Evolutionary conservation across 2,797 vertebrate genomes (phyloP), one percentile per base, ranked within the genome.

Genomic region (Denticeps clupeoides): DNA sequence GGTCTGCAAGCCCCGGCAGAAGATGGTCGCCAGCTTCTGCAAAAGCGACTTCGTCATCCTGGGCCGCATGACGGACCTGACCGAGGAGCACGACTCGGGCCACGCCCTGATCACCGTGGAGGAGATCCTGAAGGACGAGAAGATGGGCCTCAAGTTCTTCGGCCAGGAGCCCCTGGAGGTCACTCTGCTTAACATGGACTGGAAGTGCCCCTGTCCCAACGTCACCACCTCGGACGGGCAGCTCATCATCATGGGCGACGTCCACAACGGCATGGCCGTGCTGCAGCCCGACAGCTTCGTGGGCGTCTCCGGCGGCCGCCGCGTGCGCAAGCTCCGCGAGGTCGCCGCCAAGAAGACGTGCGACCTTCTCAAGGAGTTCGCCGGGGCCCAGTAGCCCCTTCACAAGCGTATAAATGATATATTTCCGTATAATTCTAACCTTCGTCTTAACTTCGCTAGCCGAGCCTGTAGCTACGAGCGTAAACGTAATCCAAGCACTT

Each of bases 141-240:
- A 97, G 75, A 99, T 99, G 94, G 94, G 94, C 26, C 86, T 99
- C 57, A 87, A 85, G 66, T 97, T 97, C 77, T 82, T 99, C 47
- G 91, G 91, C 37, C 88, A 79, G 55, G 91, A 97, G 55, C 89
- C 93, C 0, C 55, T 99, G 52, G 94, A 99, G 73, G 87, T 99
- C 65, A 96, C 93, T 0, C 83, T 99, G 21, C 74, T 93, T 25
- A 94, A 92, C 52, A 83, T 96, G 79, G 92, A 99, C 81, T 94
- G 92, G 91, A 85, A 81, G 70, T 99, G 94, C 65, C 94, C 94
- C 0, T 99, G 94, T 57, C 93, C 93, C 59, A 97, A 97, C 2
- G 79, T 97, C 71, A 97, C 91, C 0, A 69, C 67, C 0, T 80
- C 79, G 3, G 83, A 86, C 1, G 82, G 79, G 2, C 90, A 89